Conservation (phyloP, 1,140 invertebrate genomes). For the Rhynchophorus ferrugineus region DNA sequence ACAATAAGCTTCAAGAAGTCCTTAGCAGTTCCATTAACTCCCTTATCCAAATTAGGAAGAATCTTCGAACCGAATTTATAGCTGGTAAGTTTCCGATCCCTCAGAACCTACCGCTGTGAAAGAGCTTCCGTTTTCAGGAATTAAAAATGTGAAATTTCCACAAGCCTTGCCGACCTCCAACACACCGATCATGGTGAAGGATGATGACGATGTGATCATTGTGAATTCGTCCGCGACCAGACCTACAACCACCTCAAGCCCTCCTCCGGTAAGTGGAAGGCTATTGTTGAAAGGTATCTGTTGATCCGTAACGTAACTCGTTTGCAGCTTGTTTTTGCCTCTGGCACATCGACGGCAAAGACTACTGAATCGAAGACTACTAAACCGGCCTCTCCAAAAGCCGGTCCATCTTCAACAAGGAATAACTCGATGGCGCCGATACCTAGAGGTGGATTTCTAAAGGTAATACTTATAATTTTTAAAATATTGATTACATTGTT, state of each 20-base stretch:
- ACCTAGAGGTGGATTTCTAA: slow-evolving; percentile 18
- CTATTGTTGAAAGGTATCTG: not conserved
- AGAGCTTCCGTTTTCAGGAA: slow-evolving; percentile 19
- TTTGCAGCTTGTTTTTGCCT: not conserved
- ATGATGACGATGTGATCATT: slow-evolving; percentile 35
- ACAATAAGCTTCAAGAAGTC: slow-evolving; percentile 36
- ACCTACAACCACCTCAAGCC: not conserved
- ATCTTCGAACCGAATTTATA: slow-evolving; percentile 34
- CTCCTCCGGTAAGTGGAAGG: slow-evolving; percentile 6
- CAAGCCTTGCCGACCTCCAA: slow-evolving; percentile 11
- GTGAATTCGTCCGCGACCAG: slow-evolving; percentile 20
- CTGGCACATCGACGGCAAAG: not conserved
- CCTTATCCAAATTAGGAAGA: slow-evolving; percentile 36
- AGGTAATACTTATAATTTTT: slow-evolving; percentile 1
- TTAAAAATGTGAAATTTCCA: slow-evolving; percentile 31
- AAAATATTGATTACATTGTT: not conserved
- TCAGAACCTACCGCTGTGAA: too few relatives aligned
- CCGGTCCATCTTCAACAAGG: too few relatives aligned
- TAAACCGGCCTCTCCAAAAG: not conserved
- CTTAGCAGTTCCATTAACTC: slow-evolving; percentile 36
- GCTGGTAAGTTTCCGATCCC: slow-evolving; percentile 27
- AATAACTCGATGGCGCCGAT: too few relatives aligned
- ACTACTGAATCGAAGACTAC: not conserved
- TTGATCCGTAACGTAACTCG: not conserved
- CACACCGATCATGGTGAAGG: slow-evolving; percentile 15